These are phyloP conservation scores for Tetanocera ferruginea DNA, from an alignment of 2,888 invertebrate genomes.

Conservation along the genomic window DNA sequence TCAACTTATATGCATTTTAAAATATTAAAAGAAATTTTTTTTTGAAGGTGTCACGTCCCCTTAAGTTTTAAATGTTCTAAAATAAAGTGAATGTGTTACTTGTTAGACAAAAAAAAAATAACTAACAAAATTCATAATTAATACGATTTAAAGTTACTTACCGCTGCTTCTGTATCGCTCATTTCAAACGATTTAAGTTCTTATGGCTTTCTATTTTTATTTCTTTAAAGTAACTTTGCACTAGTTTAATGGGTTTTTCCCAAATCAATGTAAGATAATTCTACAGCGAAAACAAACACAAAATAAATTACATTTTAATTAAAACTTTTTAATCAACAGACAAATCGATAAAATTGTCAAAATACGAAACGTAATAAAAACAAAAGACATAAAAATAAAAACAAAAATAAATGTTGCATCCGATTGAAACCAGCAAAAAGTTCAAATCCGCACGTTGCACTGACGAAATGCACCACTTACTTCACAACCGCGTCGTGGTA, in stretches of 20 bases:
- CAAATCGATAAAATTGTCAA: slow-evolving; percentile 46
- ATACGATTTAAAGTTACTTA: slow-evolving; percentile 41
- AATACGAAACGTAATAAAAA: not conserved
- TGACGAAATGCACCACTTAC: slow-evolving; percentile 20
- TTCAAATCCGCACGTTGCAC: slow-evolving; percentile 2
- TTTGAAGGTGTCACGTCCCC: too few relatives aligned
- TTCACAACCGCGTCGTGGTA: not conserved
- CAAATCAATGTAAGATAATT: slow-evolving; percentile 14
- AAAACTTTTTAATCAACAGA: slow-evolving; percentile 30
- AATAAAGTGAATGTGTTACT: too few relatives aligned
- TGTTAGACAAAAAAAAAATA: too few relatives aligned
- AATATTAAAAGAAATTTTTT: too few relatives aligned
- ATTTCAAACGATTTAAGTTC: slow-evolving; percentile 30
- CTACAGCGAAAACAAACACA: slow-evolving; percentile 7
- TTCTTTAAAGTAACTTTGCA: slow-evolving; percentile 3
- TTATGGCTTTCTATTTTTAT: not conserved
- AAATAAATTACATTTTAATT: slow-evolving; percentile 29
- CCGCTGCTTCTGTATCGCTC: slow-evolving; percentile 53
- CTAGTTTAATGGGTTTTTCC: slow-evolving; percentile 39
- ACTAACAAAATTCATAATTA: not conserved
- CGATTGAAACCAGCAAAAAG: slow-evolving; percentile 12
- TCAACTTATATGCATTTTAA: too few relatives aligned
- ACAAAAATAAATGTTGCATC: not conserved
- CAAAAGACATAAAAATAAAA: not conserved
- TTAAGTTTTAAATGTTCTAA: too few relatives aligned